A percentile compares a stretch with the other conserved stretches of the same genome.
phyloP scores from a whole-genome alignment of 2,113 vertebrate genomes.

The Psammodynastes pulverulentus region DNA sequence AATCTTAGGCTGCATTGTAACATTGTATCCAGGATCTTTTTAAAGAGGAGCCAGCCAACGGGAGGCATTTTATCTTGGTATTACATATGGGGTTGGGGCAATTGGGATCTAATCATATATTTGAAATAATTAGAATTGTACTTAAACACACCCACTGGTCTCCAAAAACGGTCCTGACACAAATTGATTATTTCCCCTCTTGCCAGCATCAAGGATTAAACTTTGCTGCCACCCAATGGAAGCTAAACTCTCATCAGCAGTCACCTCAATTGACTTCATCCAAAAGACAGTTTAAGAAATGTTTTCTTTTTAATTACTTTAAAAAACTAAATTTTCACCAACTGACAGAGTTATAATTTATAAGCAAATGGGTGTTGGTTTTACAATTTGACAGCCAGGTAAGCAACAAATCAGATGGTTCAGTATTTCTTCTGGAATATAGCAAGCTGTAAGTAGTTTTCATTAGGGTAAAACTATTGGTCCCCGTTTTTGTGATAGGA shows the following conservation, averaged over 20 bases:
- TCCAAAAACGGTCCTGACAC: not conserved
- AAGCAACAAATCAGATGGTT: not conserved
- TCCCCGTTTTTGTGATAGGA: not conserved
- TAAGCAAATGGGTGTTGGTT: too few relatives aligned
- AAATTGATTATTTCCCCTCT: not conserved
- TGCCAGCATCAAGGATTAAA: not conserved
- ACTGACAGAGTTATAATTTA: not conserved
- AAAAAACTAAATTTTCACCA: not conserved
- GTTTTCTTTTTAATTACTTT: not conserved
- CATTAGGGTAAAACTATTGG: not conserved
- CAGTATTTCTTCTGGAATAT: not conserved
- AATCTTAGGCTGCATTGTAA: not conserved
- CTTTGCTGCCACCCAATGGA: not conserved
- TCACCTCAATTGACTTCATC: not conserved
- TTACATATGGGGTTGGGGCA: not conserved
- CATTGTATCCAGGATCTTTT: not conserved
- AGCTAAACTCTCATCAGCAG: not conserved
- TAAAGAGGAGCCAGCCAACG: not conserved
- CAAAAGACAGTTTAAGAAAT: not conserved
- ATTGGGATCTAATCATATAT: not conserved
- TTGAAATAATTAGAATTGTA: not conserved
- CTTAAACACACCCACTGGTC: not conserved
- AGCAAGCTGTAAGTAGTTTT: not conserved
- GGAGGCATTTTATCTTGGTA: not conserved
- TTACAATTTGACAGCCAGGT: too few relatives aligned